These are phyloP conservation scores for Keiferia lycopersicella DNA, from an alignment of 2,888 invertebrate species.

Conservation along the genomic window DNA sequence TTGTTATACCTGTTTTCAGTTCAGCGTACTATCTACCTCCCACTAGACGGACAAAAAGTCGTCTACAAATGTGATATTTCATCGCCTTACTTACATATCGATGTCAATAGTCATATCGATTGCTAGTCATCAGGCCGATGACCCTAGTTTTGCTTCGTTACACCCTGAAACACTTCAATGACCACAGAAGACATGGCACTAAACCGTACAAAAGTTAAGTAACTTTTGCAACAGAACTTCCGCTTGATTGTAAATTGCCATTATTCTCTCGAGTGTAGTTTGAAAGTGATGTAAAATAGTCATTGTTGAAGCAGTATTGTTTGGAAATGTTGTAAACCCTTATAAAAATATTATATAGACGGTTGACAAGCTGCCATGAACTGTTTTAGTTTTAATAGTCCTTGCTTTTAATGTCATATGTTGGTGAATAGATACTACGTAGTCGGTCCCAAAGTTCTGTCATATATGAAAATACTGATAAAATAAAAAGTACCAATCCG, in stretches of 20 bases:
- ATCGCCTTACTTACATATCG: conserved; percentile 12
- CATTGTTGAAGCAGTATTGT: background rate
- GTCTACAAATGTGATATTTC: conserved; percentile 1
- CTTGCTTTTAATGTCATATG: too few species aligned
- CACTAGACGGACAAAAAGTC: background rate
- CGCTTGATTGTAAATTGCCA: background rate
- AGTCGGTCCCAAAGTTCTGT: too few species aligned
- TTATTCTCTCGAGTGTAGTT: background rate
- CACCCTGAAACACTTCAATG: conserved; percentile 22
- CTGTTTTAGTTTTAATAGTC: too few species aligned
- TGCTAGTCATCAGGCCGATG: conserved; percentile 38
- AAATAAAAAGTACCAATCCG: too few species aligned
- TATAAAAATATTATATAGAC: background rate
- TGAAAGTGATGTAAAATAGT: background rate
- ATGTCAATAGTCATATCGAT: conserved; percentile 19
- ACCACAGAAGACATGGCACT: background rate
- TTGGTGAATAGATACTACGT: too few species aligned
- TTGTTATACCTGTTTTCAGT: background rate
- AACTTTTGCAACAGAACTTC: background rate
- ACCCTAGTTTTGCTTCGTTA: conserved; percentile 37
- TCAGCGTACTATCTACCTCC: background rate
- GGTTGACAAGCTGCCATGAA: too few species aligned
- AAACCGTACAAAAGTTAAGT: conserved; percentile 11
- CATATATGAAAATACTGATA: too few species aligned
- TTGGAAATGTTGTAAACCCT: background rate